Conservation (phyloP, 2,797 vertebrate genomes). For the Rhabdomys pumilio region DNA sequence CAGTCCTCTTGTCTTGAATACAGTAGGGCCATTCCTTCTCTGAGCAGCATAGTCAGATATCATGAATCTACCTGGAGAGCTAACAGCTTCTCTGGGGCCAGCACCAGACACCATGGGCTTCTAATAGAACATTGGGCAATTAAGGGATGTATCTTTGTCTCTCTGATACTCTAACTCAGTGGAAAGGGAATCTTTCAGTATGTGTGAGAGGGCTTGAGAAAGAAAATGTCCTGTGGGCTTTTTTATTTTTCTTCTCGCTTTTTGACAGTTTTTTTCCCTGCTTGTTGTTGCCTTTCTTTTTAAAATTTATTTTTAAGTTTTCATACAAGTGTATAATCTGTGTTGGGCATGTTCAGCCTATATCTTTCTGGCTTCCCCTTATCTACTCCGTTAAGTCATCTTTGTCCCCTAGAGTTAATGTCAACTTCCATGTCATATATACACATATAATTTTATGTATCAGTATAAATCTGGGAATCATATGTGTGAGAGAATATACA, state of each 20-base stretch:
- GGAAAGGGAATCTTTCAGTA: not conserved
- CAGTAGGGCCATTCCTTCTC: not conserved
- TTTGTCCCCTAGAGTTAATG: not conserved
- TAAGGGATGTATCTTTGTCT: not conserved
- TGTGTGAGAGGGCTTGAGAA: not conserved
- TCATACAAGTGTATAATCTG: not conserved
- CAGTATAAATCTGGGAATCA: not conserved
- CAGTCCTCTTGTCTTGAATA: not conserved
- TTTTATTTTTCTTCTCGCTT: not conserved
- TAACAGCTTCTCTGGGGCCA: not conserved
- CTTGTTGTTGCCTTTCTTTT: not conserved
- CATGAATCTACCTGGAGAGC: not conserved
- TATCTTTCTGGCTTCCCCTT: not conserved
- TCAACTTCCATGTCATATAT: not conserved
- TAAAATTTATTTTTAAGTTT: not conserved
- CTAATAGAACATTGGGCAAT: not conserved
- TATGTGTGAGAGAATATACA: not conserved
- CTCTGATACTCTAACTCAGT: not conserved
- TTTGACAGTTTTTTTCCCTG: not conserved
- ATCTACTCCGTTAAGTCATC: not conserved
- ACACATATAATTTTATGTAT: not conserved
- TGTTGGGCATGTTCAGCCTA: not conserved
- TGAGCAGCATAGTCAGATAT: not conserved
- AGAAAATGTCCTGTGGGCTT: not conserved
- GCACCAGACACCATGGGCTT: not conserved